Evolutionary conservation across 2,888 invertebrate genomes (phyloP).

Genomic region (Drosophila testacea): DNA sequence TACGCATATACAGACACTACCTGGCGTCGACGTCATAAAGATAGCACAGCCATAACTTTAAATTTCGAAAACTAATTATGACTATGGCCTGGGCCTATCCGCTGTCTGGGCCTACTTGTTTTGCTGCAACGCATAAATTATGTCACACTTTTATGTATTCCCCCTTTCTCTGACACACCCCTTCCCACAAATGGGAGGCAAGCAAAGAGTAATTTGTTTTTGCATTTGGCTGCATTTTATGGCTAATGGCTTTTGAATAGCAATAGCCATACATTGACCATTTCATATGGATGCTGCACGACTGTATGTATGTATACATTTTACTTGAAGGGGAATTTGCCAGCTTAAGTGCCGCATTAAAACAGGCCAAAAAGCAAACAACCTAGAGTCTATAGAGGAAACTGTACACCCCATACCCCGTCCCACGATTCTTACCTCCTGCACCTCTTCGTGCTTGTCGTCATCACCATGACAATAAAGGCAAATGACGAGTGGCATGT

Average conservation of each 20-base stretch:
- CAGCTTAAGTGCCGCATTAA: conserved; percentile 77
- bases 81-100: conserved; percentile 72
- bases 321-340: conserved; percentile 51
- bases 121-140: conserved; percentile 76
- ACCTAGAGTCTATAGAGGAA: conserved; percentile 17
- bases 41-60: conserved; percentile 78
- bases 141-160: conserved; percentile 46
- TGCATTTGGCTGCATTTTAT: conserved; percentile 76
- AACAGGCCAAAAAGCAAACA: conserved; percentile 53
- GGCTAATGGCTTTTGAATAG: conserved; percentile 78
- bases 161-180: neutral
- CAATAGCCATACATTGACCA: conserved; percentile 53
- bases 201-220: conserved; percentile 56
- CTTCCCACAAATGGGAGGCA: neutral
- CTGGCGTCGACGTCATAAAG: conserved; percentile 65
- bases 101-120: conserved; percentile 34
- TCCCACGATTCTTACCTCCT: neutral
- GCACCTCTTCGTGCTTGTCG: conserved; percentile 32
- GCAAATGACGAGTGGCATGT: conserved; percentile 80
- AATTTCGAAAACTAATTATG: conserved; percentile 84
- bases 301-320: conserved; percentile 1
- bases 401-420: neutral
- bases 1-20: conserved; percentile 35
- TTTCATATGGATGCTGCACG: conserved; percentile 8
- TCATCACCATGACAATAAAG: conserved; percentile 80